Evolutionary conservation across 2,888 invertebrate species (phyloP).

Genomic region (Lasiommata megera): DNA sequence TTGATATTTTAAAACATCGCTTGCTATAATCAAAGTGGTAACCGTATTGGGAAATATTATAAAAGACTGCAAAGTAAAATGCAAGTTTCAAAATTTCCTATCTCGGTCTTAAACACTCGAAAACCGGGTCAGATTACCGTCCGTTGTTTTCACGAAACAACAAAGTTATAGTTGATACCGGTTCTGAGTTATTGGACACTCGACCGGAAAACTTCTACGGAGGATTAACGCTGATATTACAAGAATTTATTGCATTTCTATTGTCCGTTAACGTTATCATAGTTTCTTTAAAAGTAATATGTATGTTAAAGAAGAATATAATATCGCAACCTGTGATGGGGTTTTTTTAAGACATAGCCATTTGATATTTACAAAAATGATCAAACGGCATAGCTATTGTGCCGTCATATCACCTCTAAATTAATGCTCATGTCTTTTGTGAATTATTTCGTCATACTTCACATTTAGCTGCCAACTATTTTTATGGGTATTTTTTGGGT

Average conservation of each 20-base stretch:
- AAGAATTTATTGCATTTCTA: conserved; percentile 55
- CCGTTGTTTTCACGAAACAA: conserved; percentile 51
- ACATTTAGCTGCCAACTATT: too few species aligned
- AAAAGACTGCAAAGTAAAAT: conserved; percentile 25
- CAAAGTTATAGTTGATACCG: conserved; percentile 47
- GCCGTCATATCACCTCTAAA: too few species aligned
- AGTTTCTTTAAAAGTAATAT: conserved; percentile 2
- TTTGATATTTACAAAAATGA: too few species aligned
- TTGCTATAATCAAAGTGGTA: too few species aligned
- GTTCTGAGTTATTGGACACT: conserved; percentile 54
- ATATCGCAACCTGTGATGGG: too few species aligned
- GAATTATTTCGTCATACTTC: too few species aligned
- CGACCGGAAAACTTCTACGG: conserved; percentile 48
- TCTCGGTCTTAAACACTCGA: conserved; percentile 39
- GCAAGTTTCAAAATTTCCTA: conserved; percentile 31
- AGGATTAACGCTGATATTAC: conserved; percentile 57
- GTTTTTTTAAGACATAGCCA: too few species aligned
- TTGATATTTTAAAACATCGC: too few species aligned
- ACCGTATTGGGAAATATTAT: not conserved
- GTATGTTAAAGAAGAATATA: not conserved
- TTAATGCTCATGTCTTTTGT: too few species aligned
- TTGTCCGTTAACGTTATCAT: conserved; percentile 46
- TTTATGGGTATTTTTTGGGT: too few species aligned
- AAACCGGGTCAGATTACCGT: conserved; percentile 46
- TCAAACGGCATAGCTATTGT: too few species aligned